These are phyloP conservation scores for Acrocephalus arundinaceus DNA, from an alignment of 2,113 vertebrate genomes.

Conservation along the genomic window DNA sequence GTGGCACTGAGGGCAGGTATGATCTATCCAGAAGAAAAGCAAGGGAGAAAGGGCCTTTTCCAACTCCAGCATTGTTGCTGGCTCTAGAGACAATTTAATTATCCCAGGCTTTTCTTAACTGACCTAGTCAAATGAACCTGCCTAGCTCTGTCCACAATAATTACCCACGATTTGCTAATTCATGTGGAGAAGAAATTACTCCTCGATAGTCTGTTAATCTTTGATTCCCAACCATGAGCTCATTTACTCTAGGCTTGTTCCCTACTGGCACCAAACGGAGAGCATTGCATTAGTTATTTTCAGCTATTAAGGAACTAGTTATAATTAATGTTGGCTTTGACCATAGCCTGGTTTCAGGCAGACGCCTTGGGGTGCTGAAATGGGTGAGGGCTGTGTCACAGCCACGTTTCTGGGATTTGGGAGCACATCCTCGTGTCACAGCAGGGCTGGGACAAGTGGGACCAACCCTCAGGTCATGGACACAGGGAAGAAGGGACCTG, in stretches of 20 bases:
- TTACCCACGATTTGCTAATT: conserved; percentile 61
- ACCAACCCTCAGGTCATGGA: rapidly evolving
- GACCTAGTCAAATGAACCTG: conserved; percentile 58
- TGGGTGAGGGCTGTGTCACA: not conserved
- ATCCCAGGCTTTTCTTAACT: conserved; percentile 49
- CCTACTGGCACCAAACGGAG: conserved; percentile 24
- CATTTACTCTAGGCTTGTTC: conserved; percentile 52
- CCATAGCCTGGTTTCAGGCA: not conserved
- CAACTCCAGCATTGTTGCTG: not conserved
- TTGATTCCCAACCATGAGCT: conserved; percentile 57
- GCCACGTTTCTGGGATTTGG: not conserved
- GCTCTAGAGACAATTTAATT: conserved; percentile 53
- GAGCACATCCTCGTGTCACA: not conserved
- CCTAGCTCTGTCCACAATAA: conserved; percentile 53
- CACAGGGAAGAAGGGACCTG: not conserved
- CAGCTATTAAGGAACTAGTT: conserved; percentile 22
- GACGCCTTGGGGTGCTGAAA: not conserved
- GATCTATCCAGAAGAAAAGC: not conserved
- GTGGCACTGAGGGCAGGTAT: not conserved
- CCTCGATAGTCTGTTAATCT: conserved; percentile 58
- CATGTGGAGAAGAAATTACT: conserved; percentile 58
- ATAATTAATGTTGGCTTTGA: conserved; percentile 25
- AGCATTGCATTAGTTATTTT: conserved; percentile 2
- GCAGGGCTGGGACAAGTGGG: not conserved
- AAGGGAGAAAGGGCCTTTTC: not conserved